These are phyloP conservation scores for Parnassius mnemosyne DNA, from an alignment of 2,888 invertebrate species.

Conservation along the genomic window DNA sequence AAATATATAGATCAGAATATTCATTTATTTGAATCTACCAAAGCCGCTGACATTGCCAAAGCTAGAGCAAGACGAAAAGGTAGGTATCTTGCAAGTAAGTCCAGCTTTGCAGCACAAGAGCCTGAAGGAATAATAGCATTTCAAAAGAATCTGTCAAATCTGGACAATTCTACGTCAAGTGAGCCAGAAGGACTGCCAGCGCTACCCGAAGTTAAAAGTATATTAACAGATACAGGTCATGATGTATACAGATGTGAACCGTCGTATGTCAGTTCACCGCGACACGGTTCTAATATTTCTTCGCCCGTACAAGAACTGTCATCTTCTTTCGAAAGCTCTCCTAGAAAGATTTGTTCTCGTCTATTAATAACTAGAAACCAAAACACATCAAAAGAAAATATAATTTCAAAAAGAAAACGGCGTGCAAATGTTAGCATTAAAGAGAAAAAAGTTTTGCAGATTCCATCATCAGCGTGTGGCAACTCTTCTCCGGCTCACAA, in stretches of 20 bases:
- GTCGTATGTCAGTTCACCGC: conserved; percentile 56
- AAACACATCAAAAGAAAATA: conserved; percentile 39
- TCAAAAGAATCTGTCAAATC: conserved; percentile 32
- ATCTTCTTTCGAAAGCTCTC: conserved; percentile 50
- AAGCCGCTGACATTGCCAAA: conserved; percentile 54
- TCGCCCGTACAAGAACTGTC: conserved; percentile 44
- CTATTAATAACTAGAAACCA: conserved; percentile 46
- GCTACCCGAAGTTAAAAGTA: conserved; percentile 48
- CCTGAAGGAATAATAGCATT: conserved; percentile 52
- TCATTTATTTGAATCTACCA: conserved; percentile 48
- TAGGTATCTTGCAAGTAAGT: conserved; percentile 42
- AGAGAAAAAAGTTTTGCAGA: conserved; percentile 33
- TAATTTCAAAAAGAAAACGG: conserved; percentile 34
- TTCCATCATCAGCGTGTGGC: conserved; percentile 43
- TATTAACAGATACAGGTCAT: conserved; percentile 36
- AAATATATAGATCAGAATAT: conserved; percentile 61
- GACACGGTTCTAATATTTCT: conserved; percentile 48
- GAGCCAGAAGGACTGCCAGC: conserved; percentile 51
- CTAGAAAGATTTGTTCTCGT: conserved; percentile 53
- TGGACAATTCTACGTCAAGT: conserved; percentile 36
- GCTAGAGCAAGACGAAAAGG: conserved; percentile 54
- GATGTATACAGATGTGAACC: conserved; percentile 54
- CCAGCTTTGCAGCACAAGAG: conserved; percentile 55
- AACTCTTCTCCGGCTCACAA: conserved; percentile 53
- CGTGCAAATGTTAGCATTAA: background rate